Percentiles rank a stretch among this genome's conserved stretches.
Conservation (phyloP, 2,113 vertebrate species). For the Chlorodrepanis virens region DNA sequence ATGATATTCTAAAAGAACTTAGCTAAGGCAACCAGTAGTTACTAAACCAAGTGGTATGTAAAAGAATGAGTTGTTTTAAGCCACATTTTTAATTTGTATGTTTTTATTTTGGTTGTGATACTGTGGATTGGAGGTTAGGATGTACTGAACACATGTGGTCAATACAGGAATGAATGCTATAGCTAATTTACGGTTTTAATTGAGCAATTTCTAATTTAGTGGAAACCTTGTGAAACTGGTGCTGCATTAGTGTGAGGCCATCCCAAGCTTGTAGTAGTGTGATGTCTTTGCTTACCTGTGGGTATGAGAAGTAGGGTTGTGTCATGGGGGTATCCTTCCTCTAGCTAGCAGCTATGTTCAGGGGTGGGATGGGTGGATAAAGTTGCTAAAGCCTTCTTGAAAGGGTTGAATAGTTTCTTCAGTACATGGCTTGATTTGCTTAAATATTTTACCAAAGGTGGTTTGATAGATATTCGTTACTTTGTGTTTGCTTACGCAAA, state of each 20-base stretch:
- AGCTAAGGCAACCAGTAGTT: background rate
- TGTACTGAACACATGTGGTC: background rate
- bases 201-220: background rate
- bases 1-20: background rate
- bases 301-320: background rate
- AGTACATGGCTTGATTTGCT: background rate
- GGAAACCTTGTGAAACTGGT: background rate
- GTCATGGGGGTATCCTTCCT: accelerated
- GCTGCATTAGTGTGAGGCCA: background rate
- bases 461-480: background rate
- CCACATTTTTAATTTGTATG: background rate
- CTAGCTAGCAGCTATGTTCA: background rate
- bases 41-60: background rate
- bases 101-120: background rate
- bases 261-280: background rate
- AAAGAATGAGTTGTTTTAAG: background rate
- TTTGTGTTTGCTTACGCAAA: background rate
- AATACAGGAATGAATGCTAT: background rate
- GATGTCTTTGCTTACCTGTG: background rate
- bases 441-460: background rate
- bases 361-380: background rate
- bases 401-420: background rate
- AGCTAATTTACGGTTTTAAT: background rate
- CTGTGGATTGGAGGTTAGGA: background rate
- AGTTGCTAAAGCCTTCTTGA: background rate